Base-by-base conservation (phyloP, 2,113 vertebrate genomes). In the Orientallactaga bullata region DNA sequence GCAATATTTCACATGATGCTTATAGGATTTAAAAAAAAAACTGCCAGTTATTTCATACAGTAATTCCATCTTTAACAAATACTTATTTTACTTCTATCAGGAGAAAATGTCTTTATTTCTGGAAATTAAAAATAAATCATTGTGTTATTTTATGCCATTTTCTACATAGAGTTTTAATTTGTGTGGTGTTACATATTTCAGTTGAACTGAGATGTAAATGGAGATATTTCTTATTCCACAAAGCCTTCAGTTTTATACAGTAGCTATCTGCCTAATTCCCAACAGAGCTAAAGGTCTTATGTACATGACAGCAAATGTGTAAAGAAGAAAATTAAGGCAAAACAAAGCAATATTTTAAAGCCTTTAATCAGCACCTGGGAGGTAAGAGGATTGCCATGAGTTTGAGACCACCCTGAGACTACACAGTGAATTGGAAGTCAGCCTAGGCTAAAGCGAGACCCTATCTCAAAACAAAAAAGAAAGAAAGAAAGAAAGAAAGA, bases 71-170 rank as follows among this genome's bases (percentile, higher is more conserved):
- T 55, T 55, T 55, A 55, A 55, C 28, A 90, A 76, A 88, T 2
- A 69, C 61, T 86, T 80, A 2, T 83, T 82, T 16, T 63, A 9
- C 51, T 93, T 82, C 21, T 35, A 32, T 18, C 20, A 35, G 66
- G 72, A 24, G 30, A 90, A 83, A 68, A 85, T 21, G 42, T 83
- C 15, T 88, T 93, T 89, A 37, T n/a, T 94, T 72, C 15, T 42
- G 20, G n/a, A 60, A 89, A 93, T 89, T 95, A 86, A 39, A 74
- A 13, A 60, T 63, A 68, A 74, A 51, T 63, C 60, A 74, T 0
- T 4, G 20, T 74, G 10, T 1, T 18, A 80, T 69, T 89, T 51
- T 80, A 24, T 18, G 7, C 18, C 8, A 69, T 82, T 68, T 60
- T 93, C 60, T 60, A 68, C 28, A n/a, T 35, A 0, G 21, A 39